These are phyloP conservation scores for Lasioglossum morio DNA, from an alignment of 2,888 invertebrate species.

Conservation along the genomic window DNA sequence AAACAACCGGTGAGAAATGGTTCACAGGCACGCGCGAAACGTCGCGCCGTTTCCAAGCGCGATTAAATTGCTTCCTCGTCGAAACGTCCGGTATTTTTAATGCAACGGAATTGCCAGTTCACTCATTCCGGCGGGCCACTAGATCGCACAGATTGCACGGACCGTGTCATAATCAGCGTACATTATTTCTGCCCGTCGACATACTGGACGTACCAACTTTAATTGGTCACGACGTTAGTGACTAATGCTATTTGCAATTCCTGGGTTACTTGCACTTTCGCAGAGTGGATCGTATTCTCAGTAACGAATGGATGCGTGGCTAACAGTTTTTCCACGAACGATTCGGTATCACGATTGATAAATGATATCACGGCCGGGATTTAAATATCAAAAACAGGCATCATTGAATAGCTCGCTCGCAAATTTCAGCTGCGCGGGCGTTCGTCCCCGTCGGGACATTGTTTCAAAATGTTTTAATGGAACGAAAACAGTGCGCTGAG, in stretches of 20 bases:
- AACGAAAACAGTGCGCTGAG: not conserved
- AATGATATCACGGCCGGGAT: not conserved
- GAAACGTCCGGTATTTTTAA: conserved; percentile 17
- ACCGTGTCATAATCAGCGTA: not conserved
- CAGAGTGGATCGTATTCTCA: not conserved
- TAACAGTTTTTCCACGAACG: too few relatives aligned
- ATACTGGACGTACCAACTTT: not conserved
- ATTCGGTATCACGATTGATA: not conserved
- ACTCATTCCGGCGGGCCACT: not conserved
- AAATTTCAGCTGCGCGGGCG: not conserved
- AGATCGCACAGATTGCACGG: not conserved
- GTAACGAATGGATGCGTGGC: too few relatives aligned
- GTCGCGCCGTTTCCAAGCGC: not conserved
- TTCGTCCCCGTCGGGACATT: not conserved
- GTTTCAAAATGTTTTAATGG: not conserved
- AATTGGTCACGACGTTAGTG: not conserved
- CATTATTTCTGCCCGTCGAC: not conserved
- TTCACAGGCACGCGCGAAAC: not conserved
- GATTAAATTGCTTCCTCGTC: conserved; percentile 13
- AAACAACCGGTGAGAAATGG: conserved; percentile 1
- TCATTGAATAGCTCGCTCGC: not conserved
- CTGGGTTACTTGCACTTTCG: not conserved
- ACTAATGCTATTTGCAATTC: not conserved
- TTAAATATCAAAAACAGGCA: not conserved
- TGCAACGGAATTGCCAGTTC: not conserved